Evolutionary conservation across 2,113 vertebrate genomes (phyloP), one percentile per base, ranked within the genome.

Genomic region (Rhipidura dahli): DNA sequence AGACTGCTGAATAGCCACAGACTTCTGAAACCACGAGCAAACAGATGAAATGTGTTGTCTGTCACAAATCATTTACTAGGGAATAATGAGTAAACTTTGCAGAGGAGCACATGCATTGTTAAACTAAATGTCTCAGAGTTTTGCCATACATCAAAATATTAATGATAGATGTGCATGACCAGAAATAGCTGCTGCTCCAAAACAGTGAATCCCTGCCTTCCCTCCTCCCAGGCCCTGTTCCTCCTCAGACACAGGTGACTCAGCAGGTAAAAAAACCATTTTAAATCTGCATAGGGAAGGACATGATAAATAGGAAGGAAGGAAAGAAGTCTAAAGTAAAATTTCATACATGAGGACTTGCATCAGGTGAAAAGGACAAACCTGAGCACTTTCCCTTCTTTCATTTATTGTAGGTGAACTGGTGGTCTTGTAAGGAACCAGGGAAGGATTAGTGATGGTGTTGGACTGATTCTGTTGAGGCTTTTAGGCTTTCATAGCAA

Each of bases 211-310:
- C 4, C 8, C 8, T 8, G 0, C 3, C 28, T 89, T 50, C 23
- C 31, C 33, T 68, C 13, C 31, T 2, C 1, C 15, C 2, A 1
- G 37, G 2, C 8, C 7, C 10, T 47, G 3, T 44, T 73, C 21
- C 23, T 79, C 9, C 26, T 78, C 39, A 59, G 72, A 28, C n/a
- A 56, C 6, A 53, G 6, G 13, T 90, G 35, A 90, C 9, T 26
- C 12, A 83, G 22, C 15, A 45, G 20, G 15, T 70, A 15, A 77
- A 83, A 83, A 89, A 77, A 17, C 0, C 3, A 19, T n/a, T 59
- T n/a, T 42, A n/a, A 73, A 60, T 61, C 28, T 85, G n/a, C 15
- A 11, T 30, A 69, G 75, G 19, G 31, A 82, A 54, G 11, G 50
- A 37, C 1, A 2, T 35, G 10, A 71, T 47, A 75, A 89, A 64